Conservation (phyloP, 2,888 invertebrate species). For the Dascillus cervinus region DNA sequence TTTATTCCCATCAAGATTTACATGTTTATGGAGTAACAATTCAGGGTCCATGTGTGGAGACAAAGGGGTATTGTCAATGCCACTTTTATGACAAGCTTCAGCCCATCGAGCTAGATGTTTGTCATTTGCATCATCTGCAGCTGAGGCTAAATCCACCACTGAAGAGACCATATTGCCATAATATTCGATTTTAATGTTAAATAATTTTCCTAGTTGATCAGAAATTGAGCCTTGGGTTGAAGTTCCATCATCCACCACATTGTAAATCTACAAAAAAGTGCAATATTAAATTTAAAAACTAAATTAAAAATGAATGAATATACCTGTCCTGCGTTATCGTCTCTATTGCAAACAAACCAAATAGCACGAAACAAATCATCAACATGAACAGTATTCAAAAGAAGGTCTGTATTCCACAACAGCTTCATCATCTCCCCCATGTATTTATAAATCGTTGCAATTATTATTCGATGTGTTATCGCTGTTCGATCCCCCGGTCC, state of each 20-base stretch:
- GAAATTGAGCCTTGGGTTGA: constrained; percentile 82
- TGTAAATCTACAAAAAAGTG: constrained; percentile 67
- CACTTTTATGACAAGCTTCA: constrained; percentile 67
- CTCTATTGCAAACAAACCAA: constrained; percentile 54
- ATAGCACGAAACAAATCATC: constrained; percentile 75
- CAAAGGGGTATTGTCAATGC: constrained; percentile 75
- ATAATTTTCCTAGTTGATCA: constrained; percentile 71
- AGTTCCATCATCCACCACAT: constrained; percentile 75
- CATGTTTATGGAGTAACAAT: constrained; percentile 70
- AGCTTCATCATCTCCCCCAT: constrained; percentile 86
- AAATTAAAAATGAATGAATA: not conserved
- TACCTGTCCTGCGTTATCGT: constrained; percentile 35
- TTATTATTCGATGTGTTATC: constrained; percentile 74
- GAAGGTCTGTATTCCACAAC: constrained; percentile 77
- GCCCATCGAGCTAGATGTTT: constrained; percentile 92
- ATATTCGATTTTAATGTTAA: constrained; percentile 80
- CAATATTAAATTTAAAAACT: not conserved
- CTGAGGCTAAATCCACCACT: constrained; percentile 70
- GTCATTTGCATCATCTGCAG: constrained; percentile 88
- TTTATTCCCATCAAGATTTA: constrained; percentile 65
- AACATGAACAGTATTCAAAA: constrained; percentile 83
- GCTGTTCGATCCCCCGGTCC: constrained; percentile 78
- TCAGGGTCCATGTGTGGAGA: constrained; percentile 83
- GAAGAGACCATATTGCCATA: constrained; percentile 76
- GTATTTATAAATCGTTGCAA: constrained; percentile 83